phyloP scores from a whole-genome alignment of 23 tunicate species.

The Ciona savignyi region DNA sequence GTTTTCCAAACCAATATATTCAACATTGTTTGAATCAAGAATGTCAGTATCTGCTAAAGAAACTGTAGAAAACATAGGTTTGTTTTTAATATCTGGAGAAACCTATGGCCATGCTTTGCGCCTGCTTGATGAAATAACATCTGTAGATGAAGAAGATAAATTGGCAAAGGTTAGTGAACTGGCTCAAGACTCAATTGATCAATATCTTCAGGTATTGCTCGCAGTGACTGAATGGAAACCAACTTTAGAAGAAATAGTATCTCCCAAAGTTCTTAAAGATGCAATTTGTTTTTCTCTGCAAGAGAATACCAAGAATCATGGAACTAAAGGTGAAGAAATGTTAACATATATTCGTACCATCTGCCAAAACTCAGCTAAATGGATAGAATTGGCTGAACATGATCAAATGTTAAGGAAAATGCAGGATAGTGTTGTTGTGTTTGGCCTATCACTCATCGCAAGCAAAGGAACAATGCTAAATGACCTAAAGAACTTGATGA shows the following conservation, averaged over 20 bases:
- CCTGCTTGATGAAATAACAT: conserved; percentile 4
- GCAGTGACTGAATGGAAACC: conserved; percentile 37
- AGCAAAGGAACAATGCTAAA: conserved; percentile 14
- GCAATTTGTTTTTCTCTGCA: background rate
- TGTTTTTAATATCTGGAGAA: conserved; percentile 16
- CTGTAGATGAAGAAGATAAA: background rate
- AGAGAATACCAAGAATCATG: background rate
- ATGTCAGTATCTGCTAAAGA: background rate
- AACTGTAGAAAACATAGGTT: conserved; percentile 10
- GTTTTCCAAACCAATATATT: background rate
- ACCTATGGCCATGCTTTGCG: conserved; percentile 10
- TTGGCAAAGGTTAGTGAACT: conserved; percentile 3
- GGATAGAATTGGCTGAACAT: no score
- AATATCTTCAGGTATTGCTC: conserved; percentile 22
- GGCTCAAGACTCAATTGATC: conserved; percentile 20
- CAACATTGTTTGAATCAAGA: background rate
- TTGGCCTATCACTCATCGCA: conserved; percentile 8
- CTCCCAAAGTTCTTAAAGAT: background rate
- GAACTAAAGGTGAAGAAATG: background rate
- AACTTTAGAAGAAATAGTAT: background rate
- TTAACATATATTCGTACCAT: background rate
- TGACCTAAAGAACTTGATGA: conserved; percentile 14
- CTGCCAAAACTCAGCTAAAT: background rate
- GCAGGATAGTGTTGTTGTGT: background rate
- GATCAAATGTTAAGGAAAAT: background rate